Conservation (phyloP, 2,888 invertebrate genomes). For the Timema cristinae region DNA sequence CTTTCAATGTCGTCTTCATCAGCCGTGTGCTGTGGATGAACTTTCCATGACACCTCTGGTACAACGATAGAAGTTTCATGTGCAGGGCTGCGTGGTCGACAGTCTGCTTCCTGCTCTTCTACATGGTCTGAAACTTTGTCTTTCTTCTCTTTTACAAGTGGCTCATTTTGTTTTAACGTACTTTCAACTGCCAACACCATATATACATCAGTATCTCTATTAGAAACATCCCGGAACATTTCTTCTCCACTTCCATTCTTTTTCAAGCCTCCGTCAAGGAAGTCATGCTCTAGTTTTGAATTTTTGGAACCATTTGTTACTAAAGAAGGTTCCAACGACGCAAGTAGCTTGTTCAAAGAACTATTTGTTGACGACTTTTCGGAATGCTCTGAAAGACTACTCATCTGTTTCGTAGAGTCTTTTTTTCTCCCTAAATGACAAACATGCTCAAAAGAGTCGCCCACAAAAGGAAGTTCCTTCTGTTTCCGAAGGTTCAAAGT, state of each 20-base stretch:
- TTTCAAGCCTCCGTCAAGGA: too few relatives aligned
- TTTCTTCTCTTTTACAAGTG: neutral
- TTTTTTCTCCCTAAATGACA: constrained; percentile 31
- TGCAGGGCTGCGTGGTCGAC: constrained; percentile 56
- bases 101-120: constrained; percentile 44
- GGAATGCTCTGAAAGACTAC: too few relatives aligned
- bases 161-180: too few relatives aligned
- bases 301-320: too few relatives aligned
- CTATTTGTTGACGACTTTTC: too few relatives aligned
- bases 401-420: neutral
- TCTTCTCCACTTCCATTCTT: too few relatives aligned
- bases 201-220: too few relatives aligned
- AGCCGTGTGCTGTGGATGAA: constrained; percentile 14
- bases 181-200: too few relatives aligned
- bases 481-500: constrained; percentile 23
- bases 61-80: constrained; percentile 63
- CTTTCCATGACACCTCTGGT: constrained; percentile 56
- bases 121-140: neutral
- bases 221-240: too few relatives aligned
- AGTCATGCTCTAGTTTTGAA: too few relatives aligned
- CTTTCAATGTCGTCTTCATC: constrained; percentile 38
- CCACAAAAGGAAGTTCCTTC: constrained; percentile 32
- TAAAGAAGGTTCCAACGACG: too few relatives aligned
- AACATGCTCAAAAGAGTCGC: constrained; percentile 38
- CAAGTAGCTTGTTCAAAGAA: too few relatives aligned